phyloP scores from a whole-genome alignment of 2,888 invertebrate species.

The Euphydryas editha region DNA sequence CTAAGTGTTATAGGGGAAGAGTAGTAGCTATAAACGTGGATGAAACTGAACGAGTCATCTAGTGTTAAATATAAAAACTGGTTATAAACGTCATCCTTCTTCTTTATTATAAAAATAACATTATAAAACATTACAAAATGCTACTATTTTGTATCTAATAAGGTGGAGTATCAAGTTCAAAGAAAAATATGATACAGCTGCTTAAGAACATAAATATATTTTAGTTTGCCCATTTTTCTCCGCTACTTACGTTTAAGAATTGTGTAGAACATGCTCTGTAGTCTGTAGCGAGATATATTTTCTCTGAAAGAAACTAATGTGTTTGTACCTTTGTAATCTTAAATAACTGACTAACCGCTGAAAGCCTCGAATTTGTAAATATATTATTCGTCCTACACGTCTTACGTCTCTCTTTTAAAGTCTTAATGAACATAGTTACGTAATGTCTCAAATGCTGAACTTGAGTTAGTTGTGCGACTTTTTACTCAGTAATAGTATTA shows the following conservation, averaged over 20 bases:
- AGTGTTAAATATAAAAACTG: neutral
- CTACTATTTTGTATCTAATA: slow-evolving; percentile 8
- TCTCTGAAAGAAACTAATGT: slow-evolving; percentile 28
- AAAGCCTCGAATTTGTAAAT: slow-evolving; percentile 5
- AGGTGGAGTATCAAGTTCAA: slow-evolving; percentile 37
- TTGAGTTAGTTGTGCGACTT: too few species aligned
- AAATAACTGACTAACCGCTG: neutral
- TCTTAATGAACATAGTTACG: too few species aligned
- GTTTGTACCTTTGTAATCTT: slow-evolving; percentile 21
- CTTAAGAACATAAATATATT: slow-evolving; percentile 46
- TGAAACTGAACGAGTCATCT: too few species aligned
- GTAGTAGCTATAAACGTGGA: too few species aligned
- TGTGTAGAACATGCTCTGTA: slow-evolving; percentile 37
- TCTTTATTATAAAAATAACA: neutral
- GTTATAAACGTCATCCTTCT: neutral
- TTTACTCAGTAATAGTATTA: too few species aligned
- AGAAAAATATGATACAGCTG: slow-evolving; percentile 50
- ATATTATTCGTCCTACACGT: neutral
- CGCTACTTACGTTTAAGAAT: slow-evolving; percentile 38
- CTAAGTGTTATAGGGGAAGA: too few species aligned
- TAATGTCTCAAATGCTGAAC: too few species aligned
- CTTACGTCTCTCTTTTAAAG: too few species aligned
- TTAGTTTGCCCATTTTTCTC: slow-evolving; percentile 49
- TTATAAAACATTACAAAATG: slow-evolving; percentile 10
- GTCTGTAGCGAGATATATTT: slow-evolving; percentile 35